Base-by-base conservation (phyloP, 1,140 invertebrate genomes). In the Lasioglossum albipes region DNA sequence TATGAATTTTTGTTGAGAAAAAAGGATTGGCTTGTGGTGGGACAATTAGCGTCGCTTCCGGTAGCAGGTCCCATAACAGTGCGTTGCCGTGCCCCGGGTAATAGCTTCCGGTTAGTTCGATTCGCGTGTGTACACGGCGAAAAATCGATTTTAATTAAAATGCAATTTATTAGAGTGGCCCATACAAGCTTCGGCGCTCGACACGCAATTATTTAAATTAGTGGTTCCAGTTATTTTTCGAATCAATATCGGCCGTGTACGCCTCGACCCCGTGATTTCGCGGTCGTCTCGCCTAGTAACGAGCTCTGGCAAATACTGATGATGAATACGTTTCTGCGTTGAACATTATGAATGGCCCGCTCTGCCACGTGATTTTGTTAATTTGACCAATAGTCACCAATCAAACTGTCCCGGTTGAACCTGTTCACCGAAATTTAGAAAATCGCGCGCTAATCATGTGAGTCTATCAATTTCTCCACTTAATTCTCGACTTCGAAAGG, bases 171-270 rank as follows among this genome's bases (percentile, higher is more conserved):
- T 42, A 65, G 36, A 72, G 42, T 54, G 36, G 10, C 4, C 41
- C 12, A 16, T 18, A 10, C 20, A 6, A 42, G 27, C 18, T 31
- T 16, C 36, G 18, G 1, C n/a, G 31, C 22, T 18, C 31, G 57
- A 7, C 12, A 57, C 18, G 69, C 59, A 71, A 65, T 79, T 79
- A 79, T 45, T 79, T 79, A 79, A 65, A 72, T 79, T 72, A 79
- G 36, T 22, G 45, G 0, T 16, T n/a, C 12, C 0, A 65, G 36
- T 72, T 73, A 73, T 73, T 73, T 73, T 66, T 66, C 49, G 13
- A 45, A 66, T 45, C 36, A 54, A 54, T 59, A 52, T 68, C 45
- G 45, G 52, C 18, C 27, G 12, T 27, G 22, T 36, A 2, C 41
- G 2, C 27, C 5, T 7, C n/a, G 18, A 42, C 31, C 71, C 31